Percentiles rank a stretch among this genome's conserved stretches.
Conservation (phyloP, 1,140 invertebrate genomes). For the Penaeus chinensis region DNA sequence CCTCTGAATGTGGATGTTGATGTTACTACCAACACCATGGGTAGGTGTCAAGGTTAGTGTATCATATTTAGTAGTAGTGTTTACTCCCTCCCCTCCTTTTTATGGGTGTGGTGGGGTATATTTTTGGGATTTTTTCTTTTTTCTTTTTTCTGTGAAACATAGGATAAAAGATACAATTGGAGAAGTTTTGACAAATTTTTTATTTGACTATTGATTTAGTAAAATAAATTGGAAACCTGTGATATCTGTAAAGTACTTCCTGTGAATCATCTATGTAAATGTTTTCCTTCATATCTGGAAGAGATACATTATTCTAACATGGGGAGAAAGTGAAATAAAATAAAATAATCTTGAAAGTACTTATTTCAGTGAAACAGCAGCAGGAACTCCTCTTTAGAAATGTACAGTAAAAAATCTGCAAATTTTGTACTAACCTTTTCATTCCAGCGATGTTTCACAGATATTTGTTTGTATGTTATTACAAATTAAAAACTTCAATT, state of each 20-base stretch:
- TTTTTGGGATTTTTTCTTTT: no score
- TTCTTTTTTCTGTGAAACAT: no score
- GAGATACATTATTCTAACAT: neutral
- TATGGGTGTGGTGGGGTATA: neutral
- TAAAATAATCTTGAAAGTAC: no score
- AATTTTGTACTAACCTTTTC: neutral
- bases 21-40: conserved; percentile 50
- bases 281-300: neutral
- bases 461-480: neutral
- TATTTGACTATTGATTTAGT: no score
- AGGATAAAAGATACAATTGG: no score
- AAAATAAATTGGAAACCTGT: no score
- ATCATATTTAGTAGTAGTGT: neutral
- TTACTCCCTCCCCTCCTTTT: conserved; percentile 1
- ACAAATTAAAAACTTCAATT: conserved; percentile 28
- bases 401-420: neutral
- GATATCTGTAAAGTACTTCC: no score
- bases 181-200: no score
- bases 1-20: conserved; percentile 54
- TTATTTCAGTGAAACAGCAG: no score
- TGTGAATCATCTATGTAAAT: no score
- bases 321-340: neutral
- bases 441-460: neutral
- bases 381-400: neutral
- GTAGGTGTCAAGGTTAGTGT: conserved; percentile 32